phyloP scores from a whole-genome alignment of 2,797 vertebrate genomes.

The Coracias cyanogaster region DNA sequence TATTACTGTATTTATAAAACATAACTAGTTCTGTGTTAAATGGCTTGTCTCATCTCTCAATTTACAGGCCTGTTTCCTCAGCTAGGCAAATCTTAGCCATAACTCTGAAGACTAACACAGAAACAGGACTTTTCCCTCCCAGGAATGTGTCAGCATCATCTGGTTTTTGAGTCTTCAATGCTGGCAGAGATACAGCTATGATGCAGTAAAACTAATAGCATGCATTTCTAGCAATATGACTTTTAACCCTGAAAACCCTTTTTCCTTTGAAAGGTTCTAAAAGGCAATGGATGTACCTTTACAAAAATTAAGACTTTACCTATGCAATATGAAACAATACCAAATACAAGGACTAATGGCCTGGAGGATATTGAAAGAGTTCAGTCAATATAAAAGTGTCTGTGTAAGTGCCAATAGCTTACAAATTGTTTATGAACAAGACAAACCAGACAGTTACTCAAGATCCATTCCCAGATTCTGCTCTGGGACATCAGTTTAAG shows the following conservation, averaged over 20 bases:
- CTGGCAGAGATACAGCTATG: neutral
- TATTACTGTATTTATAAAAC: neutral
- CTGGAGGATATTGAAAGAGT: neutral
- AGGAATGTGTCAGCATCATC: neutral
- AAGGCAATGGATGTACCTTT: neutral
- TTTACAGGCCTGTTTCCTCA: neutral
- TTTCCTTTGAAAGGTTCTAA: neutral
- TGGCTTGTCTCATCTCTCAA: neutral
- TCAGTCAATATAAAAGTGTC: neutral
- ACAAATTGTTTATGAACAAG: neutral
- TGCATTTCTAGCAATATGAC: neutral
- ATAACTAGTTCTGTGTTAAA: neutral
- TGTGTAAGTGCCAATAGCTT: neutral
- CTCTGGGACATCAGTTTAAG: neutral
- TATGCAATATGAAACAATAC: neutral
- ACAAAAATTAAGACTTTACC: neutral
- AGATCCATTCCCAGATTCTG: neutral
- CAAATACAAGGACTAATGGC: neutral
- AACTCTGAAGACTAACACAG: neutral
- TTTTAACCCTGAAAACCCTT: neutral
- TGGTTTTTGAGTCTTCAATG: neutral
- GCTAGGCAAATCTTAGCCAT: neutral
- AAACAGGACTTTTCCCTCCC: accelerated
- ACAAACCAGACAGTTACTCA: neutral
- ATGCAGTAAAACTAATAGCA: neutral